Conservation (phyloP, 1,140 invertebrate genomes). For the Cherax quadricarinatus region DNA sequence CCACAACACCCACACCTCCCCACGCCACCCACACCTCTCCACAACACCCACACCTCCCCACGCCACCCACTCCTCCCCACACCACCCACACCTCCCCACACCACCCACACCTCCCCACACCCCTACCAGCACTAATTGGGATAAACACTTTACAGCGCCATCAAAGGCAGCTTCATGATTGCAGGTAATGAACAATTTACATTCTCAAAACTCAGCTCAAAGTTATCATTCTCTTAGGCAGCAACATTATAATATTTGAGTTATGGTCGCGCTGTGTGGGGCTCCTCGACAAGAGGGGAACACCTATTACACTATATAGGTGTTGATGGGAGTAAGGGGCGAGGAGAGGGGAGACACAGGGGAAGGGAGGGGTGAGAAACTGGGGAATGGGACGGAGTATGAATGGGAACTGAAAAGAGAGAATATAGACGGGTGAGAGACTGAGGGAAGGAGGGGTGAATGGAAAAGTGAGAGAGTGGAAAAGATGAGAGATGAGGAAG, state of each 20-base stretch:
- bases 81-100: no score
- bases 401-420: neutral
- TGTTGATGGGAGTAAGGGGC: neutral
- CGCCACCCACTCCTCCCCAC: no score
- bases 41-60: no score
- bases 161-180: neutral
- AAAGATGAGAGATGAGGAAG: no score
- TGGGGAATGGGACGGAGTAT: neutral
- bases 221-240: neutral
- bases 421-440: neutral
- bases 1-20: no score
- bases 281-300: no score
- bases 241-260: neutral
- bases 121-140: neutral
- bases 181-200: slow-evolving; percentile 1
- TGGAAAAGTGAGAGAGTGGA: neutral
- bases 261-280: neutral
- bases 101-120: no score
- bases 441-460: neutral
- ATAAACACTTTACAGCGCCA: neutral
- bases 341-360: neutral
- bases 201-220: neutral
- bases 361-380: neutral
- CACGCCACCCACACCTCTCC: no score
- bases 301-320: no score